These are phyloP conservation scores for Oreochromis aureus DNA, from an alignment of 2,113 vertebrate genomes.

Conservation along the genomic window DNA sequence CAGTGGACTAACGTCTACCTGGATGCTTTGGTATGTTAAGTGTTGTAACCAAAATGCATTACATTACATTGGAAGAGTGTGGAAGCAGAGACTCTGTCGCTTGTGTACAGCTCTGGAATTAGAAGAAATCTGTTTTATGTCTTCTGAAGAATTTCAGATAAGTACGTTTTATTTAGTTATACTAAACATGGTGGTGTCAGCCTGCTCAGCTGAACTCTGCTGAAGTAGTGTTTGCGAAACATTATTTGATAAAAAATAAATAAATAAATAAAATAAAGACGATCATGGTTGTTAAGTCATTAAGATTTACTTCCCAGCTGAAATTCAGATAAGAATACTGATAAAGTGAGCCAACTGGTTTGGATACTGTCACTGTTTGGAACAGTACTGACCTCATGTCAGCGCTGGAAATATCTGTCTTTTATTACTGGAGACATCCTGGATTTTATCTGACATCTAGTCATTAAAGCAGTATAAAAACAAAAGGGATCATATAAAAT, in stretches of 20 bases:
- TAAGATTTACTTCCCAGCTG: neutral
- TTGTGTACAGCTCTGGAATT: neutral
- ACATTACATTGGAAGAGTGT: neutral
- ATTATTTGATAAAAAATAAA: neutral
- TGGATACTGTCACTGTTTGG: neutral
- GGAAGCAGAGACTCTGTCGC: neutral
- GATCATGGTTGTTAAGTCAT: neutral
- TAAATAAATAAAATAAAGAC: neutral
- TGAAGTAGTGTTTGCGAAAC: neutral
- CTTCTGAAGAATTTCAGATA: neutral
- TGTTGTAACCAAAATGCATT: neutral
- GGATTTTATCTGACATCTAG: neutral
- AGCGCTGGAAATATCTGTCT: slow-evolving; percentile 5
- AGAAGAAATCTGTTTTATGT: slow-evolving; percentile 18
- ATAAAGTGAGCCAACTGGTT: slow-evolving; percentile 18
- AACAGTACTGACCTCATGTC: neutral
- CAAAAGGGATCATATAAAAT: neutral
- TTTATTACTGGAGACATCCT: neutral
- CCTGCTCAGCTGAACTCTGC: neutral
- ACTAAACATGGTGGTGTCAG: neutral
- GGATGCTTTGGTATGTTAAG: slow-evolving; percentile 86
- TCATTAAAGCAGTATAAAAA: neutral
- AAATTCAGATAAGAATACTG: slow-evolving; percentile 32
- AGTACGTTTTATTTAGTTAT: neutral
- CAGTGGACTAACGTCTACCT: slow-evolving; percentile 98